Evolutionary conservation across 64 coral and sea anemone species (phyloP).

Genomic region (Montipora cactus): DNA sequence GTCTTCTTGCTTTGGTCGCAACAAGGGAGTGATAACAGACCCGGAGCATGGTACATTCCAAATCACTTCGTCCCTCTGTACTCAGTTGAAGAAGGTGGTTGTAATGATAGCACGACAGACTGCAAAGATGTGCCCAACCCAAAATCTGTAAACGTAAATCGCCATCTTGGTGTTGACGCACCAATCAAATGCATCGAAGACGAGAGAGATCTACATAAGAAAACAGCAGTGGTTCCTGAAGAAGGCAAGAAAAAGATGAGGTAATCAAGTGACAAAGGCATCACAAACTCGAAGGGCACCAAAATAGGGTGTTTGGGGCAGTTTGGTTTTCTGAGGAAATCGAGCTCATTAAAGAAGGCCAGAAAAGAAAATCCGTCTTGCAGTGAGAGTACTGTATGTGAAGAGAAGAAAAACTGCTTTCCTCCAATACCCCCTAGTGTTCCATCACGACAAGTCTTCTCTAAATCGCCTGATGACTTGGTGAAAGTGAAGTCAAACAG

Average conservation of each 20-base stretch:
- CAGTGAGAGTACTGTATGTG: background rate
- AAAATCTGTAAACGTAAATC: no score
- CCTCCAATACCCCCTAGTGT: background rate
- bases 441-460: background rate
- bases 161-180: no score
- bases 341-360: background rate
- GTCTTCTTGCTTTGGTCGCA: conserved; percentile 42
- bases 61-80: conserved; percentile 23
- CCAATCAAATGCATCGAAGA: no score
- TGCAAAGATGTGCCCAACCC: no score
- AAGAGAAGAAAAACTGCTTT: background rate
- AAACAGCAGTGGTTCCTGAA: no score
- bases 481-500: background rate
- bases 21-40: conserved; percentile 42
- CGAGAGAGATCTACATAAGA: no score
- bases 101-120: background rate
- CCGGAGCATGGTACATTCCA: conserved; percentile 11
- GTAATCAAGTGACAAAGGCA: no score
- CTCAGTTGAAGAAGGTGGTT: background rate
- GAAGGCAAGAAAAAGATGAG: no score
- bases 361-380: background rate
- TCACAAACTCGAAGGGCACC: background rate
- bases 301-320: conserved; percentile 28
- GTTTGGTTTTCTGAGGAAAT: background rate
- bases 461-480: background rate